Conservation (phyloP, 2,113 vertebrate genomes). For the Semicossyphus pulcher region DNA sequence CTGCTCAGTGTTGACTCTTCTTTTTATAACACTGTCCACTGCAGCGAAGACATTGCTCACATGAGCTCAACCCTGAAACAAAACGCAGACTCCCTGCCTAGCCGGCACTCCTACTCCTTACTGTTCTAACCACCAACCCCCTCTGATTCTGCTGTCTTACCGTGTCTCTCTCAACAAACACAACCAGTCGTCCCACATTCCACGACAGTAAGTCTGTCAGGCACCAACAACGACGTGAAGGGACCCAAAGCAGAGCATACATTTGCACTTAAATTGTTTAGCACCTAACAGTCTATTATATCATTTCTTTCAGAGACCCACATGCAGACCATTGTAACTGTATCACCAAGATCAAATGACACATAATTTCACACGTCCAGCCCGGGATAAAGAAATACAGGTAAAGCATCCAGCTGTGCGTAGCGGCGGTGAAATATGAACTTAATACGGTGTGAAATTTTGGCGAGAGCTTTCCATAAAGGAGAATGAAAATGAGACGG, state of each 20-base stretch:
- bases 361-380: slow-evolving; percentile 61
- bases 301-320: slow-evolving; percentile 17
- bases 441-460: slow-evolving; percentile 78
- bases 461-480: slow-evolving; percentile 43
- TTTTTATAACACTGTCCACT: slow-evolving; percentile 49
- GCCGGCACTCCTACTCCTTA: slow-evolving; percentile 61
- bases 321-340: slow-evolving; percentile 59
- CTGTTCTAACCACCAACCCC: slow-evolving; percentile 51
- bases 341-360: slow-evolving; percentile 59
- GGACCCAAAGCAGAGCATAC: neutral
- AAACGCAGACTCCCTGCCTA: slow-evolving; percentile 40
- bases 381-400: slow-evolving; percentile 57
- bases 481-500: slow-evolving; percentile 72
- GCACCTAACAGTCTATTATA: neutral
- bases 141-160: slow-evolving; percentile 51
- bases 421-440: slow-evolving; percentile 68
- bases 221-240: slow-evolving; percentile 30
- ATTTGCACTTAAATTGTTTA: neutral
- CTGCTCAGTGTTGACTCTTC: slow-evolving; percentile 52
- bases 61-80: slow-evolving; percentile 40
- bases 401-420: slow-evolving; percentile 71
- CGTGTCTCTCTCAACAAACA: slow-evolving; percentile 62
- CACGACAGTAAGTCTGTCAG: slow-evolving; percentile 55
- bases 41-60: slow-evolving; percentile 19
- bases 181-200: slow-evolving; percentile 83